Evolutionary conservation across 2,888 invertebrate species (phyloP), one percentile per base, ranked within the genome.

Genomic region (Xylota segnis): DNA sequence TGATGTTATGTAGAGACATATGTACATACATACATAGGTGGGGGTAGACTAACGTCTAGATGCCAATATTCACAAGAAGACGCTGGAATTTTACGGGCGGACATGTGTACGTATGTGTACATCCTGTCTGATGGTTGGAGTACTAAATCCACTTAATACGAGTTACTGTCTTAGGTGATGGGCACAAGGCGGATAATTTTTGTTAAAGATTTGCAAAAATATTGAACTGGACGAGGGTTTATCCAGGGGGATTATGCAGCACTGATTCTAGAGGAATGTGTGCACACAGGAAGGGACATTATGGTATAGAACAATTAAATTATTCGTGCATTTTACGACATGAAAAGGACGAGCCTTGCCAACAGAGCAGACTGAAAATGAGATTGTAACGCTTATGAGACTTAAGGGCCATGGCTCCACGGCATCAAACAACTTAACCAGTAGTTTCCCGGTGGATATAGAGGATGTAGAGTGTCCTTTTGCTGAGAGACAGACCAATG

Each of bases 121-220:
- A 52, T 54, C 7, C 27, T 18, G 4, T 54, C 50, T 6, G 29
- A 52, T 40, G 56, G 34, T 16, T 54, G 14, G 34, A 40, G 45
- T 32, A 12, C 37, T 9, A 78, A 79, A 75, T 79, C 63, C 45
- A 79, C 34, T 74, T 79, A 70, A 65, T 58, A 52, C 58, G 68
- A 68, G 37, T 68, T 40, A 70, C 47, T 70, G 61, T 79, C 61
- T 63, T 70, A 50, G 52, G 74, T 58, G 79, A 52, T 56, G 66
- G 56, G 68, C 27, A 37, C 34, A 52, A 79, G 70, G 75, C 12
- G 70, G 63, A 75, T 79, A 84, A 84, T 65, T 84, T 84, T 63
- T 65, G 37, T 78, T 29, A 63, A 43, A 56, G 56, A 43, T 70
- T 83, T 74, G 61, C 56, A 54, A 56, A 54, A 43, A 78, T 45